These are phyloP conservation scores for Rhyacichthys aspro DNA, from an alignment of 2,797 vertebrate genomes.

Conservation along the genomic window DNA sequence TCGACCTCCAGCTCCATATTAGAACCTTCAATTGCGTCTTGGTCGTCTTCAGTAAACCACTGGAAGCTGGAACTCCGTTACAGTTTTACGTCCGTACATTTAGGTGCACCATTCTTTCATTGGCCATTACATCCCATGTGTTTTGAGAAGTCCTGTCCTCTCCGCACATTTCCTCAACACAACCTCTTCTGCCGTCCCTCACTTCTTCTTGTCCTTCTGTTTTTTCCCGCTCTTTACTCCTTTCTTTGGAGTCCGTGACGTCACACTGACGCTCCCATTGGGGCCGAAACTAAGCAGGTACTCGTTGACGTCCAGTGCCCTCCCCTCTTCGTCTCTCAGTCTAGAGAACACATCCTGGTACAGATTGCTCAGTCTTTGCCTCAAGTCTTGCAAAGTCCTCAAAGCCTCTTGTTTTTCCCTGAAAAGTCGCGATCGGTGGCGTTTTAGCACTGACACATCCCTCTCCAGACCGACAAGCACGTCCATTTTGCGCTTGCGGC, in stretches of 20 bases:
- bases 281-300: constrained; percentile 82
- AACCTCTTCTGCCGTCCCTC: constrained; percentile 53
- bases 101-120: too few species aligned
- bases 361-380: constrained; percentile 84
- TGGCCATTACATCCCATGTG: too few species aligned
- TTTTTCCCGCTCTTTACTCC: constrained; percentile 81
- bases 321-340: constrained; percentile 86
- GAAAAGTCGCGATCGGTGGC: constrained; percentile 84
- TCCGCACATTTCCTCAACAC: neutral
- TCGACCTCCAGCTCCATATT: too few species aligned
- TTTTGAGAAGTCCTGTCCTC: neutral
- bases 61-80: too few species aligned
- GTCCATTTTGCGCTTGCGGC: constrained; percentile 90
- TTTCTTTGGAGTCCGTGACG: constrained; percentile 71
- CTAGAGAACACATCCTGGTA: constrained; percentile 90
- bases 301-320: constrained; percentile 83
- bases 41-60: too few species aligned
- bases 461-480: constrained; percentile 86
- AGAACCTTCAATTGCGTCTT: too few species aligned
- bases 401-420: constrained; percentile 88
- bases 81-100: too few species aligned
- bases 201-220: constrained; percentile 88
- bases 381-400: constrained; percentile 88
- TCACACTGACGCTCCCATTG: constrained; percentile 79
- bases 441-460: constrained; percentile 84